Conservation (phyloP, 2,113 vertebrate genomes). For the Callopanchax toddi region DNA sequence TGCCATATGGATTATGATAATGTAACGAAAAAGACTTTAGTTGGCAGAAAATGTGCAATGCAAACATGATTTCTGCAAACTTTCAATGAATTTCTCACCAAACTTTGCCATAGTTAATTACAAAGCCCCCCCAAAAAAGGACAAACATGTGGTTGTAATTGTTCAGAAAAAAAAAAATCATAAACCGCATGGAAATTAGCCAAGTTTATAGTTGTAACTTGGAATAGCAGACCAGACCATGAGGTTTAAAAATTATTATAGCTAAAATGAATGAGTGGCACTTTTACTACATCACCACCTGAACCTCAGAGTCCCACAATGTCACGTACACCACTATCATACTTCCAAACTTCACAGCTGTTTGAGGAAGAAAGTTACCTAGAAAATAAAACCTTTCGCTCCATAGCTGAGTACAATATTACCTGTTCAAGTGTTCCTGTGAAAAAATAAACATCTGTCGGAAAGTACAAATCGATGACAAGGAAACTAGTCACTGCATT, state of each 20-base stretch:
- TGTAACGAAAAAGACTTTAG: conserved; percentile 16
- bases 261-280: conserved; percentile 31
- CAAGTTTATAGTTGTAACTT: conserved; percentile 28
- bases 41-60: conserved; percentile 47
- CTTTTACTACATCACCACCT: conserved; percentile 16
- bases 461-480: conserved; percentile 63
- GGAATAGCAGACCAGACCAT: conserved; percentile 26
- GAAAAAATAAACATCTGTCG: conserved; percentile 71
- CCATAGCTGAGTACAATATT: conserved; percentile 61
- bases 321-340: conserved; percentile 16
- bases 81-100: conserved; percentile 29
- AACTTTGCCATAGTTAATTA: conserved; percentile 42
- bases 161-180: conserved; percentile 36
- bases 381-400: conserved; percentile 48
- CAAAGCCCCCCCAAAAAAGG: conserved; percentile 33
- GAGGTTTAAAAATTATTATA: conserved; percentile 5
- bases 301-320: conserved; percentile 28
- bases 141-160: conserved; percentile 46
- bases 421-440: conserved; percentile 57
- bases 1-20: conserved; percentile 37
- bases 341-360: conserved; percentile 52
- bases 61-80: conserved; percentile 48
- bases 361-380: conserved; percentile 30
- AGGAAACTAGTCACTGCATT: conserved; percentile 68
- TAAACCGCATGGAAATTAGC: conserved; percentile 24